These are phyloP conservation scores for Ochlodes sylvanus DNA, from an alignment of 2,888 invertebrate species.

Conservation along the genomic window DNA sequence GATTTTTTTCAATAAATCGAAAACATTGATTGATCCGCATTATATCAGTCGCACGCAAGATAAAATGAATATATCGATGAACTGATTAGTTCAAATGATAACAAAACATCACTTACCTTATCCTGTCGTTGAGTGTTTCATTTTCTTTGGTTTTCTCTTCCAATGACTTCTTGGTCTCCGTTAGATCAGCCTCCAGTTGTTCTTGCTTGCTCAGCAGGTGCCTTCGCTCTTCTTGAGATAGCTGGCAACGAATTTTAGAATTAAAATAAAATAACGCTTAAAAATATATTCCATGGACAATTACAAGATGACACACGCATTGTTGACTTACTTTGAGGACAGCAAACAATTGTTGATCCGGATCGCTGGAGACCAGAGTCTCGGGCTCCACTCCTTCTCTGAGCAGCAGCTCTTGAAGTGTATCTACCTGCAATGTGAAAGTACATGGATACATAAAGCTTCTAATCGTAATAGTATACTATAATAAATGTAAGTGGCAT, in stretches of 20 bases:
- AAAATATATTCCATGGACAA: no score
- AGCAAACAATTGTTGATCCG: slow-evolving; percentile 93
- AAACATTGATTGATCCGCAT: no score
- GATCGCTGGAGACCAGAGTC: slow-evolving; percentile 87
- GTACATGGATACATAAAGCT: neutral
- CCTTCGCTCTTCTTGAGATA: slow-evolving; percentile 92
- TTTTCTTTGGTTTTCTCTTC: slow-evolving; percentile 87
- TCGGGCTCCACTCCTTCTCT: slow-evolving; percentile 89
- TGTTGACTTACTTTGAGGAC: slow-evolving; percentile 87
- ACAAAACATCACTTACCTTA: slow-evolving; percentile 64
- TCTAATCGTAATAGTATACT: neutral
- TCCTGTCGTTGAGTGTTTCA: slow-evolving; percentile 88
- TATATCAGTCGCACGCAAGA: no score
- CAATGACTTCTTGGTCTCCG: slow-evolving; percentile 86
- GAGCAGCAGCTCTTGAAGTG: slow-evolving; percentile 91
- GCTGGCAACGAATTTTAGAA: slow-evolving; percentile 64
- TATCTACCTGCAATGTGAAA: slow-evolving; percentile 87
- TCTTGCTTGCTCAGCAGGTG: slow-evolving; percentile 90
- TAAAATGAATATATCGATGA: no score
- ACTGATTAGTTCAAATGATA: no score
- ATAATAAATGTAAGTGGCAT: no score
- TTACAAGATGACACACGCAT: no score
- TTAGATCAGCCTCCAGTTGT: slow-evolving; percentile 89
- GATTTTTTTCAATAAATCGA: no score
- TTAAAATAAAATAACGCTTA: no score